These are phyloP conservation scores for Psammodynastes pulverulentus DNA, from an alignment of 2,113 vertebrate species.

Conservation along the genomic window DNA sequence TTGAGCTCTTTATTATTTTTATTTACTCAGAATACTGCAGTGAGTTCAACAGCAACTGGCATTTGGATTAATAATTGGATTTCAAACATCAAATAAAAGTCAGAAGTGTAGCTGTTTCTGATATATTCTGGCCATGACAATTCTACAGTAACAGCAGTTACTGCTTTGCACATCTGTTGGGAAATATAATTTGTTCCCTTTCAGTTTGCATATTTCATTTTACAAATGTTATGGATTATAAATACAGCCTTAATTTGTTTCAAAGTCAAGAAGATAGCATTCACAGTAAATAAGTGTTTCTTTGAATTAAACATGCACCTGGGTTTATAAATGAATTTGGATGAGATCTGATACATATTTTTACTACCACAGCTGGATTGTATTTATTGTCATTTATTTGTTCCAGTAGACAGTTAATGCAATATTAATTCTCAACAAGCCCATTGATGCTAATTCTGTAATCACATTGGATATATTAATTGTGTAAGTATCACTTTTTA, in stretches of 20 bases:
- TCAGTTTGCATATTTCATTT: background rate
- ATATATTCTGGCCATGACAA: constrained; percentile 9
- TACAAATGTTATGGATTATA: constrained; percentile 24
- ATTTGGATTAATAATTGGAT: constrained; percentile 10
- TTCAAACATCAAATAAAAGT: constrained; percentile 20
- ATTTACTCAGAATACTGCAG: background rate
- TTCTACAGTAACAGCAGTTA: constrained; percentile 1
- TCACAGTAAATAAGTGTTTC: constrained; percentile 33
- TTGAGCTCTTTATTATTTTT: background rate
- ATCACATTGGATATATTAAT: background rate
- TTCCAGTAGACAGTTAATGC: background rate
- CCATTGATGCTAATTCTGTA: background rate
- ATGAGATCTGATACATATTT: constrained; percentile 4
- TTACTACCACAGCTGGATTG: background rate
- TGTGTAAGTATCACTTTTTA: background rate
- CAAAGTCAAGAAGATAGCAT: constrained; percentile 31
- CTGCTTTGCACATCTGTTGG: background rate
- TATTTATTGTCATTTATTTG: constrained; percentile 7
- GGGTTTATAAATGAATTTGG: constrained; percentile 28
- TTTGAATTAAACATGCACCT: constrained; percentile 31
- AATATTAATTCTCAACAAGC: background rate
- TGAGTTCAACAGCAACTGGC: background rate
- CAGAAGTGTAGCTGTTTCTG: constrained; percentile 34
- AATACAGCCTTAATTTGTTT: constrained; percentile 29
- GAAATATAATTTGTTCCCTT: constrained; percentile 18